Conservation (phyloP, 2,113 vertebrate genomes). For the Trochalopteron elliotii region DNA sequence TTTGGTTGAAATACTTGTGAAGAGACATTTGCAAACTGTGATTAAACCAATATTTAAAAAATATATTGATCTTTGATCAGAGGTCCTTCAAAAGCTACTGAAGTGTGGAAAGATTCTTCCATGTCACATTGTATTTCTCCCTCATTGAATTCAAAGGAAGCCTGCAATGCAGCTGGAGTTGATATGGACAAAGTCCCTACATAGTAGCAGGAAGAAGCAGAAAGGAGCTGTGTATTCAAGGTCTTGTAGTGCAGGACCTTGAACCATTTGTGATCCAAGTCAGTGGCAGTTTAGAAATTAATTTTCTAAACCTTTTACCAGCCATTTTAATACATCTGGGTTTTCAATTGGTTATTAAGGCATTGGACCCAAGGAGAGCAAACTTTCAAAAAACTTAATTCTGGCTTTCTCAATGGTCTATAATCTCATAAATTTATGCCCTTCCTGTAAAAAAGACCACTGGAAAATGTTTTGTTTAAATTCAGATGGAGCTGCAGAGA, state of each 20-base stretch:
- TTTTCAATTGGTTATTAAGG: not conserved
- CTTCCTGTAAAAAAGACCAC: not conserved
- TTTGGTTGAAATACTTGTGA: not conserved
- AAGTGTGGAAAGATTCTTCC: not conserved
- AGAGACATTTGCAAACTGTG: not conserved
- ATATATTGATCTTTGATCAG: not conserved
- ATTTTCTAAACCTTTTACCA: not conserved
- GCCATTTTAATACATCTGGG: not conserved
- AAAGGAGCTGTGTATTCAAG: not conserved
- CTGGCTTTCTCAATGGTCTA: not conserved
- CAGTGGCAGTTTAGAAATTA: constrained; percentile 1
- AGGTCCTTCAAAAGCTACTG: not conserved
- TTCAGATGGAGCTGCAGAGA: constrained; percentile 41
- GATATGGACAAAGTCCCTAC: not conserved
- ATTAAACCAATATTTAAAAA: not conserved
- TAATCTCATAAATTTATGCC: constrained; percentile 20
- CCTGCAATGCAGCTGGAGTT: not conserved
- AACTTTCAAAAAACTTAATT: not conserved
- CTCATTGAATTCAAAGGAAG: not conserved
- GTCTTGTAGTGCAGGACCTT: not conserved
- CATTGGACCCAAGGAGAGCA: not conserved
- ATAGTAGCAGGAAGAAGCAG: not conserved
- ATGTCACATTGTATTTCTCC: not conserved
- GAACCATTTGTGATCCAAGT: not conserved
- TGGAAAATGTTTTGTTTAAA: constrained; percentile 61